These are phyloP conservation scores for Meiosimyza decipiens DNA, from an alignment of 2,888 invertebrate species.

Conservation along the genomic window DNA sequence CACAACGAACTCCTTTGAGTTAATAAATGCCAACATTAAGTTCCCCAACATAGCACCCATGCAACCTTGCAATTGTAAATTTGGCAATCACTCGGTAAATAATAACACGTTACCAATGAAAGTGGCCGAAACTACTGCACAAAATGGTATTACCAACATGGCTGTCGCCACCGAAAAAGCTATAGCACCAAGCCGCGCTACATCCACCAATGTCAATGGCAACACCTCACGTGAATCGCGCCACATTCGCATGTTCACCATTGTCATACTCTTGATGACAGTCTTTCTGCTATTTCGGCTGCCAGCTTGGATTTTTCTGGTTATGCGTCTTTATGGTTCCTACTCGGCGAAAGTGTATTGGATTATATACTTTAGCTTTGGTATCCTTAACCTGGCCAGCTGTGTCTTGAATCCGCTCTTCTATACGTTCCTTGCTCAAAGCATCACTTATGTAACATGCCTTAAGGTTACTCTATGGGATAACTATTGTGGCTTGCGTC, in stretches of 20 bases:
- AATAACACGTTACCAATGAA: slow-evolving; percentile 38
- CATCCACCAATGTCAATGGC: slow-evolving; percentile 1
- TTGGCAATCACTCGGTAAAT: neutral
- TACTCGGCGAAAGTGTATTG: slow-evolving; percentile 61
- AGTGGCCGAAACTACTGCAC: neutral
- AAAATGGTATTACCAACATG: too few relatives aligned
- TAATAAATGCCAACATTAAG: neutral
- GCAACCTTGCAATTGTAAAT: slow-evolving; percentile 31
- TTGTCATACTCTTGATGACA: slow-evolving; percentile 70
- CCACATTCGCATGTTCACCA: slow-evolving; percentile 71
- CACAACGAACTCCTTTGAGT: neutral
- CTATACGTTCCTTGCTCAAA: slow-evolving; percentile 72
- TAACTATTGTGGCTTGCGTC: slow-evolving; percentile 41
- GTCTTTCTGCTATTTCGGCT: slow-evolving; percentile 70
- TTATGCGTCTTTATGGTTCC: slow-evolving; percentile 66
- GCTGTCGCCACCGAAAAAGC: slow-evolving; percentile 31
- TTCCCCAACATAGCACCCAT: neutral
- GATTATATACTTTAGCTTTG: slow-evolving; percentile 69
- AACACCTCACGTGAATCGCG: slow-evolving; percentile 59
- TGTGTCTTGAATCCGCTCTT: slow-evolving; percentile 72
- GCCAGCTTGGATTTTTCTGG: slow-evolving; percentile 70
- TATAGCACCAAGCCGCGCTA: slow-evolving; percentile 29
- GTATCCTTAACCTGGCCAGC: slow-evolving; percentile 69
- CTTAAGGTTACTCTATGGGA: slow-evolving; percentile 43
- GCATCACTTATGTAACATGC: slow-evolving; percentile 57